Evolutionary conservation across 2,888 invertebrate species (phyloP).

Genomic region (Thelaira solivaga): DNA sequence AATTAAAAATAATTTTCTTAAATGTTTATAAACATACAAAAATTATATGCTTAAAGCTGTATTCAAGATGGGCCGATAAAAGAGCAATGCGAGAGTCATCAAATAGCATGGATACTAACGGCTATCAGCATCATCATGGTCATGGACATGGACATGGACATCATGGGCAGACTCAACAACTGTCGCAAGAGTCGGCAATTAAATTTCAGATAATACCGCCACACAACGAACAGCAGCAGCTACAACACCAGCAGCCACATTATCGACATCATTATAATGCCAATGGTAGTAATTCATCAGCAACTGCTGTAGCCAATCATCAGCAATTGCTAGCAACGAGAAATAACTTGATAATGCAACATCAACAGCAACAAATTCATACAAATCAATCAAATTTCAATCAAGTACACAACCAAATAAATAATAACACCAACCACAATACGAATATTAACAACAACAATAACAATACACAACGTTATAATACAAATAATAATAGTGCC

Average conservation of each 20-base stretch:
- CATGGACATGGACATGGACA: conserved; percentile 69
- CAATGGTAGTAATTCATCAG: conserved; percentile 58
- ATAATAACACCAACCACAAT: conserved; percentile 67
- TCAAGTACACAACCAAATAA: conserved; percentile 67
- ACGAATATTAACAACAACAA: conserved; percentile 61
- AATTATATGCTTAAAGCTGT: conserved; percentile 67
- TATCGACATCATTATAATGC: conserved; percentile 66
- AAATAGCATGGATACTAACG: conserved; percentile 67
- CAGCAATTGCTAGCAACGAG: conserved; percentile 66
- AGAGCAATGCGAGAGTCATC: conserved; percentile 69
- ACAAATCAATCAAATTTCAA: conserved; percentile 62
- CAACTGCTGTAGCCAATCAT: conserved; percentile 59
- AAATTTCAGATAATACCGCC: conserved; percentile 76
- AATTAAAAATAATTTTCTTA: background rate
- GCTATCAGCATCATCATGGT: conserved; percentile 68
- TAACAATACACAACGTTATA: conserved; percentile 64
- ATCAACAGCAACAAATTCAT: conserved; percentile 69
- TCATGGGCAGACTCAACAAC: conserved; percentile 70
- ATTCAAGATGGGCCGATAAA: conserved; percentile 76
- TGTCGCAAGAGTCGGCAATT: conserved; percentile 74
- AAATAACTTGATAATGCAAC: conserved; percentile 74
- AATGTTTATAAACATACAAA: background rate
- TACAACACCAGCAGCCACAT: conserved; percentile 67
- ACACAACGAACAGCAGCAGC: conserved; percentile 70
- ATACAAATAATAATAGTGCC: conserved; percentile 67